Percentiles rank a stretch among this genome's conserved stretches.
phyloP scores from a whole-genome alignment of 2,113 vertebrate genomes.

The Nycticorax nycticorax region DNA sequence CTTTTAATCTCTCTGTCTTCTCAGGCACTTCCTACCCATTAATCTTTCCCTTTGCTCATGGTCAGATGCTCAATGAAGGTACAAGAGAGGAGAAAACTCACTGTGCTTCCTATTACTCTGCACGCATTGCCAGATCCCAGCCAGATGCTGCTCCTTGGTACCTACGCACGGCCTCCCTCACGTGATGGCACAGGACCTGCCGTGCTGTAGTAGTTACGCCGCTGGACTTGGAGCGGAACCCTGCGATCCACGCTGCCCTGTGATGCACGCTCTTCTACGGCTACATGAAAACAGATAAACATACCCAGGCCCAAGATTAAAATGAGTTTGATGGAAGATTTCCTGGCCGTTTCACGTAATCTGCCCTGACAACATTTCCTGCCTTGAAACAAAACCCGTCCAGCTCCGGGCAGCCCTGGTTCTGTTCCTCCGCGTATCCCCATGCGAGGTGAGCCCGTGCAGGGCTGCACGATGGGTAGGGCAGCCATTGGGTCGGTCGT shows the following conservation, averaged over 20 bases:
- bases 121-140: neutral
- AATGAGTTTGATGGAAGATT: neutral
- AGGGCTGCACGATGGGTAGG: accelerated
- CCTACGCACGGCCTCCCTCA: neutral
- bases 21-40: conserved; percentile 24
- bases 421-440: neutral
- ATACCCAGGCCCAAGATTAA: neutral
- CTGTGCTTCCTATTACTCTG: neutral
- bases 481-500: accelerated
- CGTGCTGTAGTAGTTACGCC: neutral
- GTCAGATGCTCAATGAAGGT: neutral
- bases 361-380: conserved; percentile 20
- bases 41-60: neutral
- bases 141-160: neutral
- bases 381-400: neutral
- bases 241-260: neutral
- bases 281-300: neutral
- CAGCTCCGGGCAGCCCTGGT: neutral
- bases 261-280: neutral
- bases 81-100: neutral
- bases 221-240: neutral
- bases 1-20: conserved; percentile 43
- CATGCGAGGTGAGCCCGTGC: accelerated
- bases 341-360: neutral
- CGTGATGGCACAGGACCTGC: accelerated